These are phyloP conservation scores for Tachina grossa DNA, from an alignment of 2,888 invertebrate genomes.

Conservation along the genomic window DNA sequence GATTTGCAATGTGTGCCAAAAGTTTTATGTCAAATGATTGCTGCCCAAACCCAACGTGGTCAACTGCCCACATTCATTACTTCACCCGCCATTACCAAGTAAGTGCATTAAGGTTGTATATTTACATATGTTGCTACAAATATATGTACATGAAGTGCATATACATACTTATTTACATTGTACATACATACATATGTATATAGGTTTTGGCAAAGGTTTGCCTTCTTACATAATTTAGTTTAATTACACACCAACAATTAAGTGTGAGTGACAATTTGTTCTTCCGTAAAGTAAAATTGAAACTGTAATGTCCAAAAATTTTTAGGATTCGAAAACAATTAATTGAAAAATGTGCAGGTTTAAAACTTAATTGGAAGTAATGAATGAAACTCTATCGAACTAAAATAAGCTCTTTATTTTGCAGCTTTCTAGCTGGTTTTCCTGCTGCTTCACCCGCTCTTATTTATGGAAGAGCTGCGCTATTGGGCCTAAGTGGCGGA, in stretches of 20 bases:
- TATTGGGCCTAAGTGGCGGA: conserved; percentile 87
- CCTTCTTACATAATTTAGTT: conserved; percentile 11
- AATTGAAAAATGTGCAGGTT: neutral
- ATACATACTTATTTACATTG: neutral
- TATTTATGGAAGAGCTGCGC: conserved; percentile 89
- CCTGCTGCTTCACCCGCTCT: conserved; percentile 86
- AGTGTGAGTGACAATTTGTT: conserved; percentile 18
- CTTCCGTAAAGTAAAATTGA: conserved; percentile 13
- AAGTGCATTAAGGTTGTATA: conserved; percentile 72
- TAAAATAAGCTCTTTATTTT: neutral
- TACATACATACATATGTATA: neutral
- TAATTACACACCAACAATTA: conserved; percentile 25
- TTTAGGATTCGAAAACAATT: conserved; percentile 5
- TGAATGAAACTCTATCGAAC: neutral
- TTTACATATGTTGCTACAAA: no score
- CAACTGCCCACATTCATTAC: conserved; percentile 81
- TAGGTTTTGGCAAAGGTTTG: neutral
- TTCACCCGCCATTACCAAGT: conserved; percentile 82
- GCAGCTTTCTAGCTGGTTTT: conserved; percentile 80
- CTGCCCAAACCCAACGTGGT: conserved; percentile 82
- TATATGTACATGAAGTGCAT: neutral
- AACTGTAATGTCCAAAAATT: conserved; percentile 7
- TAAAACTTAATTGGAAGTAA: neutral
- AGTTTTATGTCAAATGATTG: conserved; percentile 90
- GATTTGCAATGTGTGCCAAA: conserved; percentile 91